Conservation (phyloP, 2,113 vertebrate genomes). For the Grallaria varia region DNA sequence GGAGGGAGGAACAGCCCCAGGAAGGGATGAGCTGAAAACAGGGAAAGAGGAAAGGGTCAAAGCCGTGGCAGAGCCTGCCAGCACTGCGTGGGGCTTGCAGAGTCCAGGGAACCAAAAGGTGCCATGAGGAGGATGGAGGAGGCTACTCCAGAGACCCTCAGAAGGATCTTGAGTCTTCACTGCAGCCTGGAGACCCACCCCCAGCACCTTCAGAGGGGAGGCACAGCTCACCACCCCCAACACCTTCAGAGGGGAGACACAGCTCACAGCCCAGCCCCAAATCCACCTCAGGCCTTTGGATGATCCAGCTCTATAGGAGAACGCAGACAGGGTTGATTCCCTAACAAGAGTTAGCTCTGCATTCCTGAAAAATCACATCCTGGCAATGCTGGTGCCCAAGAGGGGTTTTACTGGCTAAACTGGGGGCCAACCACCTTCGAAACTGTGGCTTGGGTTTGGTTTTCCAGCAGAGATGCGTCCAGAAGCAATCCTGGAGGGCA, state of each 20-base stretch:
- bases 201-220: neutral
- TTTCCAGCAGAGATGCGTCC: neutral
- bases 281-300: neutral
- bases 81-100: neutral
- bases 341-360: neutral
- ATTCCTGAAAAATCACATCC: neutral
- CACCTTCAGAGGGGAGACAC: neutral
- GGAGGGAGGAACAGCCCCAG: neutral
- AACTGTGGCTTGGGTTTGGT: neutral
- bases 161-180: neutral
- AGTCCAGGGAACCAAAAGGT: fast-evolving
- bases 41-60: neutral
- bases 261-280: neutral
- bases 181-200: neutral
- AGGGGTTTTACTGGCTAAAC: neutral
- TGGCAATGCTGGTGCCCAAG: neutral
- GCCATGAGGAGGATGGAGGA: neutral
- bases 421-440: neutral
- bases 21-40: neutral
- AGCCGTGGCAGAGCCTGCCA: neutral
- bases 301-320: neutral
- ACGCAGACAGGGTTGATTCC: neutral
- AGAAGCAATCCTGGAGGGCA: neutral
- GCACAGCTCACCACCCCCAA: neutral
- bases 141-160: neutral